phyloP scores from a whole-genome alignment of 2,113 vertebrate genomes.

The Engystomops pustulosus region DNA sequence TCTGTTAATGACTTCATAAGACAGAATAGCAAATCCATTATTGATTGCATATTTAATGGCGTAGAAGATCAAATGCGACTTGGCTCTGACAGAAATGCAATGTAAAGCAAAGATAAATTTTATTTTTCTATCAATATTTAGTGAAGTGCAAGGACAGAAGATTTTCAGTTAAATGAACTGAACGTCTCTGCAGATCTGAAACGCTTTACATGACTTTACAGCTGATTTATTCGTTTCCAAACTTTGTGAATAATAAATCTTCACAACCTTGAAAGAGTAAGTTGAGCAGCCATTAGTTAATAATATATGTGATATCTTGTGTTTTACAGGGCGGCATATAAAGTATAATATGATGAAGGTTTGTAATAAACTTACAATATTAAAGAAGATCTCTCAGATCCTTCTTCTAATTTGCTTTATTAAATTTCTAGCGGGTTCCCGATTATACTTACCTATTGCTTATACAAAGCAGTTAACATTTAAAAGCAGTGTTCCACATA shows the following conservation, averaged over 20 bases:
- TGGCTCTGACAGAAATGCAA: not conserved
- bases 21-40: not conserved
- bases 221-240: not conserved
- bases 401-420: too few species aligned
- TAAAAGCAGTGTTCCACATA: too few species aligned
- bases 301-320: not conserved
- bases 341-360: not conserved
- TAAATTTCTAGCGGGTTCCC: too few species aligned
- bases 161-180: not conserved
- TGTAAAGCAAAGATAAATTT: not conserved
- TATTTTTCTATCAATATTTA: constrained; percentile 25
- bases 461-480: too few species aligned
- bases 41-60: constrained; percentile 8
- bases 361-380: not conserved
- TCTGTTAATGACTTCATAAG: not conserved
- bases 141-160: not conserved
- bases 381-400: not conserved
- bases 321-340: not conserved
- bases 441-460: too few species aligned
- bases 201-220: too few species aligned
- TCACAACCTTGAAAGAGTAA: not conserved
- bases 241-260: not conserved
- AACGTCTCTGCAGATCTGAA: not conserved
- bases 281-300: not conserved
- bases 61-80: not conserved